Evolutionary conservation across 2,113 vertebrate genomes (phyloP).

Genomic region (Zonotrichia leucophrys): DNA sequence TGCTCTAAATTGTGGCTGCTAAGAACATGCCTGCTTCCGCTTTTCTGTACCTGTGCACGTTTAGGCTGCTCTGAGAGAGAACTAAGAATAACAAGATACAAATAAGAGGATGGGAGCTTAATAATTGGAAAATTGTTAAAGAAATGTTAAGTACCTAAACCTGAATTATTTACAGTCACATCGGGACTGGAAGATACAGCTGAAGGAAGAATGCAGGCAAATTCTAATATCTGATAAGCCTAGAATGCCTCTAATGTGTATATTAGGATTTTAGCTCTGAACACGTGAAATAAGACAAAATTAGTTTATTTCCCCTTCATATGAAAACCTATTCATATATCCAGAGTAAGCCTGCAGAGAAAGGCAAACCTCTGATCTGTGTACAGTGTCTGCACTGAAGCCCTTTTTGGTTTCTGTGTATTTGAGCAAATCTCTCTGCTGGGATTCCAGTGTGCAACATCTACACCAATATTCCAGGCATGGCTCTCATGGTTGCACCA

Average conservation of each 20-base stretch:
- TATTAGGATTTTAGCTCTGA: neutral
- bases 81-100: neutral
- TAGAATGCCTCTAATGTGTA: neutral
- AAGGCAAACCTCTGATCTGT: neutral
- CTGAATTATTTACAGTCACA: neutral
- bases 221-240: neutral
- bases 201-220: neutral
- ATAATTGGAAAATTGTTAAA: neutral
- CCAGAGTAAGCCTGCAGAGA: neutral
- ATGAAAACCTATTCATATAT: neutral
- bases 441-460: neutral
- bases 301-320: neutral
- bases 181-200: neutral
- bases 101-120: neutral
- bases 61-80: neutral
- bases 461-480: neutral
- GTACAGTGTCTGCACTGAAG: neutral
- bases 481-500: neutral
- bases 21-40: neutral
- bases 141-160: neutral
- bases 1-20: neutral
- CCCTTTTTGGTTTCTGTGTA: neutral
- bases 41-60: neutral
- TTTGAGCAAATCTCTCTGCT: neutral
- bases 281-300: neutral